Evolutionary conservation across 2,888 invertebrate genomes (phyloP), one percentile per base, ranked within the genome.

Genomic region (Acronicta psi): DNA sequence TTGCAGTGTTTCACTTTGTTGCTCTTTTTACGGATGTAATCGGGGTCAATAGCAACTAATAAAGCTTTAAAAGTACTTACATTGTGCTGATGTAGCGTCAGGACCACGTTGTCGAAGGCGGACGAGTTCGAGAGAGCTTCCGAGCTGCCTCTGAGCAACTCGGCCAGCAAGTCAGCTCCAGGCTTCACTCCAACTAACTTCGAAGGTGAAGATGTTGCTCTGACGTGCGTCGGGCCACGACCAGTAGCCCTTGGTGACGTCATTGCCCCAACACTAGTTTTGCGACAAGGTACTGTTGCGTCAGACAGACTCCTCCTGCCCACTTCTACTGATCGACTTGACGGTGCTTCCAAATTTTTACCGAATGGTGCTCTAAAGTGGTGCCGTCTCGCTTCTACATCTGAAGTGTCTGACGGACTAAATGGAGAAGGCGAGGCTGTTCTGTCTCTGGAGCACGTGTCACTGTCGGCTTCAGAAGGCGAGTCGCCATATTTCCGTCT

Each of bases 161-260:
- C 97, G 42, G 97, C 97, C 61, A 97, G 93, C 61, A 97, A 91
- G 83, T 97, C 97, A 1, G 87, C 89, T 23, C 91, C 92, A 6
- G 93, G 90, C 62, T 91, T 89, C 53, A 92, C 92, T 62, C 96
- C 96, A 80, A 96, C 96, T 69, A 97, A 93, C 86, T 97, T 97
- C 16, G 96, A 97, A 31, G 97, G 97, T 73, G 97, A 97, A 9
- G 97, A 97, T 14, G 97, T 97, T 7, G 97, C 97, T 73, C 97
- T 90, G 73, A 97, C 97, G 87, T 97, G 97, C 20, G 95, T 92
- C 2, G 95, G 93, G 51, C 93, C 95, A 70, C 94, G 93, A 77
- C 93, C 87, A 58, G 91, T 89, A 7, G 83, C 82, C 57, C 87
- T 87, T 38, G 85, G 81, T 23, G 87, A 86, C 36, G 91, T 83